These are phyloP conservation scores for Torymus aiolomorphi DNA, from an alignment of 2,888 invertebrate species.

Conservation along the genomic window DNA sequence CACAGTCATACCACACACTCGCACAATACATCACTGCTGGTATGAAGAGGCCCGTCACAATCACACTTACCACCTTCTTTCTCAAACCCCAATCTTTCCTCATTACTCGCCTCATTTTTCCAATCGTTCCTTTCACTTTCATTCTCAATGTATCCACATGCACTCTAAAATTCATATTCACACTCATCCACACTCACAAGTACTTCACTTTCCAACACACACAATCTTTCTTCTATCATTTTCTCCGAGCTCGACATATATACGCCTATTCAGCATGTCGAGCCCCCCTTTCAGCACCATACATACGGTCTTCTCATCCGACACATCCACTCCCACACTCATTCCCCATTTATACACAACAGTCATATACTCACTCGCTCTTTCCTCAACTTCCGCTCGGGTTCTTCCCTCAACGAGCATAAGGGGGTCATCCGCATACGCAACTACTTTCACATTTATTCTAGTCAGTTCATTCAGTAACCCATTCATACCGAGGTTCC, in stretches of 20 bases:
- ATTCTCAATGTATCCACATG: too few relatives aligned
- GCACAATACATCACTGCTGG: slow-evolving; percentile 16
- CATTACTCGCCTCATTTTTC: too few relatives aligned
- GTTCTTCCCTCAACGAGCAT: slow-evolving; percentile 25
- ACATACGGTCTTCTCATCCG: slow-evolving; percentile 21
- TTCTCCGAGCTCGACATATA: not conserved
- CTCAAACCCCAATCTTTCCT: slow-evolving; percentile 44
- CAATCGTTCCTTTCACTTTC: too few relatives aligned
- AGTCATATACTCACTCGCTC: not conserved
- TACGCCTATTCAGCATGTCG: not conserved
- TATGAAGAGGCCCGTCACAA: too few relatives aligned
- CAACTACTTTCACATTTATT: not conserved
- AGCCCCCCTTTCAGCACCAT: slow-evolving; percentile 35
- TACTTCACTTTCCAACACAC: too few relatives aligned
- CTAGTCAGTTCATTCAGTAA: not conserved
- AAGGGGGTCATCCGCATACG: slow-evolving; percentile 44
- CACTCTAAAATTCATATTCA: too few relatives aligned
- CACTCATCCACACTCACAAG: too few relatives aligned
- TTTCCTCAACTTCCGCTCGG: not conserved
- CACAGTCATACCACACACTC: slow-evolving; percentile 9
- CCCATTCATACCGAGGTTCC: slow-evolving; percentile 45
- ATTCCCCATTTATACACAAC: slow-evolving; percentile 17
- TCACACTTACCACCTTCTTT: not conserved
- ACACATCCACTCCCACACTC: too few relatives aligned
- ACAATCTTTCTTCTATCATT: slow-evolving; percentile 1